Evolutionary conservation across 1,140 invertebrate genomes (phyloP), one percentile per base, ranked within the genome.

Genomic region (Ectropis grisescens): DNA sequence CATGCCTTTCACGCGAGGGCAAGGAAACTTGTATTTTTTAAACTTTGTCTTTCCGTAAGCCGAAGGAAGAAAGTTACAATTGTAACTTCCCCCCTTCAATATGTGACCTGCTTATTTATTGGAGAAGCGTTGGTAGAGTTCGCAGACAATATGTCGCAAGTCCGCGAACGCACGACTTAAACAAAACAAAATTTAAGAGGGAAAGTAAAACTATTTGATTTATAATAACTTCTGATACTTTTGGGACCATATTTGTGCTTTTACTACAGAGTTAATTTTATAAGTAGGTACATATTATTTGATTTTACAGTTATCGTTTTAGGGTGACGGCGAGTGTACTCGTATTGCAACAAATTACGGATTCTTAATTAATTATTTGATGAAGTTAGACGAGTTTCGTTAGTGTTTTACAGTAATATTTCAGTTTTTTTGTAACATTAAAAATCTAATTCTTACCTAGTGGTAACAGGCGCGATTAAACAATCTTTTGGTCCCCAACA

Each of bases 51-150:
- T 56, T 59, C 53, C 60, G 61, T 74, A 69, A 66, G 61, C 54
- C 50, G 59, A 61, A 58, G 58, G 53, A 62, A 52, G 57, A 78
- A 81, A 81, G 69, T 81, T 81, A 78, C 76, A 76, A 81, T 81
- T 81, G 76, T 81, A 64, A 78, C 67, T 44, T 41, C 41, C 72
- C 72, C 64, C 69, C 58, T 81, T 76, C 76, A 81, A 81, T 81
- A 81, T 81, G 76, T 81, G 72, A 81, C 70, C 70, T 74, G 76
- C 58, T 81, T 81, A 81, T 78, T 78, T 81, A 81, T 81, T 69
- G 67, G 70, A 68, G 67, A 78, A 50, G 69, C 70, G 69, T 65
- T 61, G 71, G 58, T 44, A 58, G 65, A 72, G 71, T 75, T 80
- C 65, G 62, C 60, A 78, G 70, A 76, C 72, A 78, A 80, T 74